Evolutionary conservation across 2,113 vertebrate genomes (phyloP).

Genomic region (Bubo scandiacus): DNA sequence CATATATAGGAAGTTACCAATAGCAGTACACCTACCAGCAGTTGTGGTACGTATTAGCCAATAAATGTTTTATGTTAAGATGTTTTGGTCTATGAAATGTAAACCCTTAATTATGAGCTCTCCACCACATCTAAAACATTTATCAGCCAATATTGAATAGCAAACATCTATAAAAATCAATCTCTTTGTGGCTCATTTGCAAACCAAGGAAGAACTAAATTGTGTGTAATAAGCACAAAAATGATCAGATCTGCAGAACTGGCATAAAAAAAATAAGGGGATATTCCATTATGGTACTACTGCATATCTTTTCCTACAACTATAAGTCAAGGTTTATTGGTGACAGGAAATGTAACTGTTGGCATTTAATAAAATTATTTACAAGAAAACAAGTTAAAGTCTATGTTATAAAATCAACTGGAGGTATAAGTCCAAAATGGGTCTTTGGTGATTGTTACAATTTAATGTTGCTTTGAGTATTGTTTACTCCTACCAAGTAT

Average conservation of each 20-base stretch:
- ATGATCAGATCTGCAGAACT: slow-evolving; percentile 5
- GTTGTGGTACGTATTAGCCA: not conserved
- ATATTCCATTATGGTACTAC: not conserved
- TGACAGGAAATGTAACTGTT: not conserved
- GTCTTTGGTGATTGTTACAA: not conserved
- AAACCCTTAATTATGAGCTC: slow-evolving; percentile 42
- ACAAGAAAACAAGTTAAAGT: not conserved
- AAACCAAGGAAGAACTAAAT: slow-evolving; percentile 33
- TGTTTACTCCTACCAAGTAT: not conserved
- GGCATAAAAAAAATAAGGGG: slow-evolving; percentile 27
- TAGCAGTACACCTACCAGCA: not conserved
- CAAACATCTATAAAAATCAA: slow-evolving; percentile 51
- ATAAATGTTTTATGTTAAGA: not conserved
- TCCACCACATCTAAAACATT: slow-evolving; percentile 34
- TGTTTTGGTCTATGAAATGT: not conserved
- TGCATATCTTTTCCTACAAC: not conserved
- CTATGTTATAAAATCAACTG: not conserved
- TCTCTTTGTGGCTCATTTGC: slow-evolving; percentile 33
- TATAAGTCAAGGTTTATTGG: not conserved
- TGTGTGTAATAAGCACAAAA: slow-evolving; percentile 42
- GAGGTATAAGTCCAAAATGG: not conserved
- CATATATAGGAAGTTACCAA: not conserved
- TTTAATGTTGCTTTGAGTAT: not conserved
- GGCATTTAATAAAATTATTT: not conserved
- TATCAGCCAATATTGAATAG: slow-evolving; percentile 37